These are phyloP conservation scores for Oreochromis tanganicae DNA, from an alignment of 2,113 vertebrate species.

Conservation along the genomic window DNA sequence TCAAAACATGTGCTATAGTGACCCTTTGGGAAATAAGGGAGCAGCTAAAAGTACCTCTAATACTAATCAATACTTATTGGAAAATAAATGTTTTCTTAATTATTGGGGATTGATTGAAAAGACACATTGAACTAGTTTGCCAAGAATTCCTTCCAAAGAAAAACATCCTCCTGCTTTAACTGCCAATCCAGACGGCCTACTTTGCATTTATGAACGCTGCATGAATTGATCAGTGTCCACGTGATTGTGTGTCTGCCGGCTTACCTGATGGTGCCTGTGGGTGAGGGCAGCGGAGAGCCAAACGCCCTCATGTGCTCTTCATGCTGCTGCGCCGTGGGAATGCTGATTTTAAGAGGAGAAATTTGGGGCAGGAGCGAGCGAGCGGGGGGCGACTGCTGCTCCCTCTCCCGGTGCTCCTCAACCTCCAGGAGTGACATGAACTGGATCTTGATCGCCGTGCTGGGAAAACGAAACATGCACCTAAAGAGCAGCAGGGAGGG, in stretches of 20 bases:
- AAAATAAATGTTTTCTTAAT: not conserved
- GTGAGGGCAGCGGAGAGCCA: slow-evolving; percentile 90
- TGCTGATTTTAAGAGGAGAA: slow-evolving; percentile 95
- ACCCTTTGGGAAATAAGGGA: not conserved
- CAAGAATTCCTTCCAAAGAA: not conserved
- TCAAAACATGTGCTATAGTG: not conserved
- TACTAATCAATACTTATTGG: not conserved
- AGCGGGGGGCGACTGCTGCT: slow-evolving; percentile 80
- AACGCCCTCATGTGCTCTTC: slow-evolving; percentile 88
- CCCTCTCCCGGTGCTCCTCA: slow-evolving; percentile 78
- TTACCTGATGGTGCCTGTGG: slow-evolving; percentile 97
- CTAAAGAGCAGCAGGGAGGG: slow-evolving; percentile 50
- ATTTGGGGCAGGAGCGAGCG: slow-evolving; percentile 89
- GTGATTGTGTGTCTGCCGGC: not conserved
- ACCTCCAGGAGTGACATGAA: slow-evolving; percentile 84
- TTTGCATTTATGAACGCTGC: not conserved
- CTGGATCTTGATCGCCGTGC: slow-evolving; percentile 96
- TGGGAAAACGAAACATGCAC: slow-evolving; percentile 95
- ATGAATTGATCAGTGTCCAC: not conserved
- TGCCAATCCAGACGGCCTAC: not conserved
- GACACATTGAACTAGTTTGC: not conserved
- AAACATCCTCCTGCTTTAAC: not conserved
- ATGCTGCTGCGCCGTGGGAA: slow-evolving; percentile 77
- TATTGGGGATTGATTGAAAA: not conserved
- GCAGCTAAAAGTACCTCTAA: not conserved